Evolutionary conservation across 2,113 vertebrate genomes (phyloP).

Genomic region (Stercorarius parasiticus): DNA sequence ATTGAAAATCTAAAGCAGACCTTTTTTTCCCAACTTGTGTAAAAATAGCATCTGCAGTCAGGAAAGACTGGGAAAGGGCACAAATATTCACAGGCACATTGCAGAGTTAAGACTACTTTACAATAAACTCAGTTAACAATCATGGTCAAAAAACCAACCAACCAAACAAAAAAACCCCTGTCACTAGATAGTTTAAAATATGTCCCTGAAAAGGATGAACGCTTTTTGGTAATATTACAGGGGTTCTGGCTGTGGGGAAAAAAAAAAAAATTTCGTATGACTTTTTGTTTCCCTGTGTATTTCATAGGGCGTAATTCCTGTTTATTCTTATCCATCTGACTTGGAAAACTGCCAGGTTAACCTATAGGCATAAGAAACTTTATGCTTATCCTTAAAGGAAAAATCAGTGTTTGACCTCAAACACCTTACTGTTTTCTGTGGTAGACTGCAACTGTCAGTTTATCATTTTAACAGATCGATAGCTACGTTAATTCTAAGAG

Average conservation of each 20-base stretch:
- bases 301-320: neutral
- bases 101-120: neutral
- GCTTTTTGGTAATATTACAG: neutral
- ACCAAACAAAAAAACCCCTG: neutral
- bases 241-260: neutral
- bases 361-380: neutral
- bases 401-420: neutral
- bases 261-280: neutral
- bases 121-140: neutral
- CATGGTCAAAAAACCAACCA: neutral
- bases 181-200: neutral
- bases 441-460: conserved; percentile 23
- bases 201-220: neutral
- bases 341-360: neutral
- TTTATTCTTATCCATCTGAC: neutral
- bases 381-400: neutral
- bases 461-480: conserved; percentile 72
- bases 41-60: neutral
- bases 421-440: neutral
- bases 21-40: neutral
- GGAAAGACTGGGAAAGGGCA: neutral
- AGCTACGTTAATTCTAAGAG: conserved; percentile 53
- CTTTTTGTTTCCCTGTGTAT: neutral
- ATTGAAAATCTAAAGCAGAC: neutral
- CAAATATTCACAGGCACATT: neutral